Base-by-base conservation (phyloP, 2,888 invertebrate genomes). In the Artemia sp. region DNA sequence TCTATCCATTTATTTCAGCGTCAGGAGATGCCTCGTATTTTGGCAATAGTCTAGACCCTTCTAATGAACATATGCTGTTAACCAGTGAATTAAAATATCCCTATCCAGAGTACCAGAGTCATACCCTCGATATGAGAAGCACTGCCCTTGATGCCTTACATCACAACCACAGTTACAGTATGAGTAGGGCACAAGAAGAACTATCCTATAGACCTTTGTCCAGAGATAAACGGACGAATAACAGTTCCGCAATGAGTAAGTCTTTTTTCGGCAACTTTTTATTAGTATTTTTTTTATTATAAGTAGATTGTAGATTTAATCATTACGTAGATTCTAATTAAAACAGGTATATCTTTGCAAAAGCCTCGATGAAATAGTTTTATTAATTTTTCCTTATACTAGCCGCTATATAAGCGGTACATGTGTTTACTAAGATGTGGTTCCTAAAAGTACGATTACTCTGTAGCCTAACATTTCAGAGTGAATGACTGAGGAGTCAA, bases 81-180 rank as follows among this genome's bases (percentile, higher is more conserved):
- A 19, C 64, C 11, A 58, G 24, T 10, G 64, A 58, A 1, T n/a
- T 58, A 24, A 58, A 58, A 24, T 58, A 58, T 58, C 64, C 64
- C 64, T 58, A 58, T 9, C 64, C 64, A 58, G 64, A 58, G 14
- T 58, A 58, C 64, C 64, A n/a, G 12, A 24, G 64, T 8, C 64
- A 58, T 58, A 58, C 14, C 24, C 64, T 58, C 14, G 64, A 58
- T 58, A 58, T 58, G 64, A 58, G 64, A 58, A 58, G 64, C 24
- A 58, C 14, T 58, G 64, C 64, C n/a, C 83, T 83, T 75, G 88
- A 81, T 70, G 82, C 85, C 72, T 85, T 90, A 67, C 85, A 88
- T 8, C 90, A 91, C 80, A 92, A 92, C 80, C 92, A 92, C 78
- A 90, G 90, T 0, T 92, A 92, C 80, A 87, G 89, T 75, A 82